Conservation (phyloP, 2,888 invertebrate species). For the Nycteola revayana region DNA sequence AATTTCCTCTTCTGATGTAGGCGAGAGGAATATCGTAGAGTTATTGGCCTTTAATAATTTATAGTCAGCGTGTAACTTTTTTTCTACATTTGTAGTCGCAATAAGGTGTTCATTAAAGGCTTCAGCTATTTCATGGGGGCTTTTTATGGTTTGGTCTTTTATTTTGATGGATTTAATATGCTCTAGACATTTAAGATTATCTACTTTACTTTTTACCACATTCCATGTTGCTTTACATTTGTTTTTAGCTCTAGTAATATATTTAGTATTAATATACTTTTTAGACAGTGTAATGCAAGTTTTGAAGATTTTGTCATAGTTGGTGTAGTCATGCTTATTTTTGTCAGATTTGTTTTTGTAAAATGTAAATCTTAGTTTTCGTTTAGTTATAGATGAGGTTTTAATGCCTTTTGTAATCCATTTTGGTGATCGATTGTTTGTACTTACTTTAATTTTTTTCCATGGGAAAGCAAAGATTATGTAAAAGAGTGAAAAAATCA, state of each 20-base stretch:
- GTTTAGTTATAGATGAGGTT: neutral
- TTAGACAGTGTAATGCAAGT: neutral
- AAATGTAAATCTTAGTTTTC: neutral
- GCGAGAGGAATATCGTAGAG: constrained; percentile 7
- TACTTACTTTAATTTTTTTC: constrained; percentile 1
- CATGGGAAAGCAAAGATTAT: constrained; percentile 4
- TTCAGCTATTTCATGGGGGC: neutral
- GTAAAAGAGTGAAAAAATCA: neutral
- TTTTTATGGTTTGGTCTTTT: neutral
- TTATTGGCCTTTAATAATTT: neutral
- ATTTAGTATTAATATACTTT: neutral
- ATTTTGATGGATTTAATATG: neutral
- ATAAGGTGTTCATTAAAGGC: constrained; percentile 1
- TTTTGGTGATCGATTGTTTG: neutral
- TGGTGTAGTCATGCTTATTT: neutral
- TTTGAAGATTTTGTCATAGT: constrained; percentile 1
- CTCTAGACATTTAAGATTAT: neutral
- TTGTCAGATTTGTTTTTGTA: constrained; percentile 1
- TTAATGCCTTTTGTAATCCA: constrained; percentile 7
- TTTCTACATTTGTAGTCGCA: neutral
- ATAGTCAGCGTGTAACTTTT: neutral
- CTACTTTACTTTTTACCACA: neutral
- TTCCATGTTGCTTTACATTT: constrained; percentile 1
- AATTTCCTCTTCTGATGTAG: constrained; percentile 4
- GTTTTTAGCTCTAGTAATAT: neutral